These are phyloP conservation scores for Ormyrus nitidulus DNA, from an alignment of 2,888 invertebrate species.

Conservation along the genomic window DNA sequence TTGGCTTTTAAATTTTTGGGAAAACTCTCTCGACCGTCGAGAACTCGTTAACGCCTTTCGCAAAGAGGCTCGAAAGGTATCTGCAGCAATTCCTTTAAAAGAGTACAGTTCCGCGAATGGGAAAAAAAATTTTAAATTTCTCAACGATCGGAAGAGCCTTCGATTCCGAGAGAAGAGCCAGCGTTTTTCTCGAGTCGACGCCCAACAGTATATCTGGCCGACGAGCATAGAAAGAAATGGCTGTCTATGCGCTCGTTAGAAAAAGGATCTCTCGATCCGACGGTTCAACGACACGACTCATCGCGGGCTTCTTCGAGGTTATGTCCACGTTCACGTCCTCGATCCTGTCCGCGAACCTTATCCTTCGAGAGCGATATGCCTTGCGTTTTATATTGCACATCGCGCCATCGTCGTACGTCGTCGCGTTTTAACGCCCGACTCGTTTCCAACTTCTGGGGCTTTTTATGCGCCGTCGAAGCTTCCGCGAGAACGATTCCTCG, in stretches of 20 bases:
- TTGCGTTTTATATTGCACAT: constrained; percentile 2
- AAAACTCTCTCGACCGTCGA: too few relatives aligned
- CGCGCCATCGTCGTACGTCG: not conserved
- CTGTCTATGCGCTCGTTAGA: not conserved
- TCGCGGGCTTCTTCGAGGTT: constrained; percentile 29
- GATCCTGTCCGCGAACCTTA: constrained; percentile 23
- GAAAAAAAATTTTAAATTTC: too few relatives aligned
- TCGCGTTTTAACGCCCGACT: not conserved
- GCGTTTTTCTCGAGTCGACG: not conserved
- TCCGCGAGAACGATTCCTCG: not conserved
- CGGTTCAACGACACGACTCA: constrained; percentile 25
- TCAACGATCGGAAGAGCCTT: too few relatives aligned
- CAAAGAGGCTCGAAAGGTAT: too few relatives aligned
- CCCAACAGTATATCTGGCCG: not conserved
- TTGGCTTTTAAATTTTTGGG: too few relatives aligned
- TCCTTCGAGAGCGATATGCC: not conserved
- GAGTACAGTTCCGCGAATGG: too few relatives aligned
- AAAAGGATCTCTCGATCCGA: not conserved
- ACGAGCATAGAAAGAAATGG: not conserved
- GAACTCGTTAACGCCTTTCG: too few relatives aligned
- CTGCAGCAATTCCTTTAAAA: too few relatives aligned
- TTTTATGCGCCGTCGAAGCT: not conserved
- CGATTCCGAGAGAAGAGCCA: too few relatives aligned
- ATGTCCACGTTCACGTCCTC: constrained; percentile 29
- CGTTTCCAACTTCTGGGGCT: not conserved